These are phyloP conservation scores for Drosophila cardini DNA, from an alignment of 1,140 invertebrate species.

Conservation along the genomic window DNA sequence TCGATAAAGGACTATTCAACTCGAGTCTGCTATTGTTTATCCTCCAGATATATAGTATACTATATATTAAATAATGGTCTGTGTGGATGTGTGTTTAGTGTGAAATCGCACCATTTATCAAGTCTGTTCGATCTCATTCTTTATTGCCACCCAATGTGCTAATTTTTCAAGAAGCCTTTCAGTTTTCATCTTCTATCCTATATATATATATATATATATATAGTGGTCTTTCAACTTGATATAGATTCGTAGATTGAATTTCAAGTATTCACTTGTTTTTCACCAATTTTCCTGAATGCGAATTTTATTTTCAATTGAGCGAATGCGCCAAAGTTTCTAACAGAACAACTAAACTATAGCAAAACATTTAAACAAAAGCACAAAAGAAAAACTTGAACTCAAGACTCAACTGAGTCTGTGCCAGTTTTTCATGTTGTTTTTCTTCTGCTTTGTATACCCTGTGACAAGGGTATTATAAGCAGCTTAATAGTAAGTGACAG, in stretches of 20 bases:
- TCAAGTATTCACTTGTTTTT: slow-evolving; percentile 44
- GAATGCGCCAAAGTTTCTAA: slow-evolving; percentile 43
- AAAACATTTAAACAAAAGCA: slow-evolving; percentile 40
- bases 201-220: not conserved
- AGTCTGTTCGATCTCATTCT: slow-evolving; percentile 43
- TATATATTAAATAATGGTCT: slow-evolving; percentile 3
- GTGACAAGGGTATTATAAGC: too few relatives aligned
- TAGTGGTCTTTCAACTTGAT: not conserved
- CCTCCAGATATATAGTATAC: slow-evolving; percentile 12
- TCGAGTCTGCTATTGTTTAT: slow-evolving; percentile 35
- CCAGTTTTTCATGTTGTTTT: slow-evolving; percentile 33
- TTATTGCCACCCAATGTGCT: slow-evolving; percentile 59
- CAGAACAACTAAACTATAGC: slow-evolving; percentile 21
- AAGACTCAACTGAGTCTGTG: slow-evolving; percentile 16
- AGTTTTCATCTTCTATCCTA: not conserved
- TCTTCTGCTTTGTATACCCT: not conserved
- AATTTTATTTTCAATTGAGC: slow-evolving; percentile 67
- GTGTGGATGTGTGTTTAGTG: slow-evolving; percentile 43
- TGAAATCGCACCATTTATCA: slow-evolving; percentile 72
- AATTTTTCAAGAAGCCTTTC: slow-evolving; percentile 61
- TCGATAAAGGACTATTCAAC: slow-evolving; percentile 40
- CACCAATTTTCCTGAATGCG: slow-evolving; percentile 69
- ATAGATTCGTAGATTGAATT: slow-evolving; percentile 54
- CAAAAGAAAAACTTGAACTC: slow-evolving; percentile 32
- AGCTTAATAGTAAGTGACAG: too few relatives aligned